Evolutionary conservation across 2,888 invertebrate genomes (phyloP).

Genomic region (Metopia argyrocephala): DNA sequence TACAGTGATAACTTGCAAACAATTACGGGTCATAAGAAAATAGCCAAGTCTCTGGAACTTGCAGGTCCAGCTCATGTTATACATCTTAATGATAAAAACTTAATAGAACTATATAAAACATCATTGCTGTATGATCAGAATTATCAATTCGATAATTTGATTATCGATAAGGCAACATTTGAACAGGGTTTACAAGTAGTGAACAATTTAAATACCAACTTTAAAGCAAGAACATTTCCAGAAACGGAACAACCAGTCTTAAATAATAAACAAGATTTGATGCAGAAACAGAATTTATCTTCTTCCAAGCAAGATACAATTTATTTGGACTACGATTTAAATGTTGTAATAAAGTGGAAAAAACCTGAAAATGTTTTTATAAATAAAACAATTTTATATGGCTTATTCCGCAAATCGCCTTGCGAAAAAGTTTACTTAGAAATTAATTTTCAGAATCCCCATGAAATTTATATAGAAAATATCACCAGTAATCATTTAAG

Average conservation of each 20-base stretch:
- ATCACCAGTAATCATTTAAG: conserved; percentile 62
- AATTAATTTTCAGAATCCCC: conserved; percentile 58
- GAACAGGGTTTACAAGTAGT: conserved; percentile 67
- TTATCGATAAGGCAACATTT: conserved; percentile 70
- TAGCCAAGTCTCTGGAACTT: conserved; percentile 69
- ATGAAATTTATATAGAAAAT: conserved; percentile 68
- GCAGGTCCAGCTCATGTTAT: conserved; percentile 71
- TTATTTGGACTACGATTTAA: conserved; percentile 71
- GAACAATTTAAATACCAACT: not conserved
- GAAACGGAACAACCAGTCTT: not conserved
- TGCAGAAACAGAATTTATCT: conserved; percentile 10
- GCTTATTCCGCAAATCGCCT: conserved; percentile 55
- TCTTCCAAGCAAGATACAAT: conserved; percentile 54
- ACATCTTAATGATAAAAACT: conserved; percentile 69
- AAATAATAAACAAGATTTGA: conserved; percentile 1
- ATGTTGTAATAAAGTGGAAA: conserved; percentile 65
- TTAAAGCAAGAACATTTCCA: conserved; percentile 26
- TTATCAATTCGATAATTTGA: conserved; percentile 71
- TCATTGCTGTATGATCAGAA: conserved; percentile 70
- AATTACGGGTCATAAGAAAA: conserved; percentile 70
- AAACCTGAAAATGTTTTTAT: conserved; percentile 46
- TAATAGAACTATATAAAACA: conserved; percentile 70
- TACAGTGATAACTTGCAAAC: conserved; percentile 69
- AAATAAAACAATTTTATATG: conserved; percentile 61
- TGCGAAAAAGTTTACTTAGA: conserved; percentile 67